phyloP scores from a whole-genome alignment of 2,113 vertebrate species.

The Meriones unguiculatus region DNA sequence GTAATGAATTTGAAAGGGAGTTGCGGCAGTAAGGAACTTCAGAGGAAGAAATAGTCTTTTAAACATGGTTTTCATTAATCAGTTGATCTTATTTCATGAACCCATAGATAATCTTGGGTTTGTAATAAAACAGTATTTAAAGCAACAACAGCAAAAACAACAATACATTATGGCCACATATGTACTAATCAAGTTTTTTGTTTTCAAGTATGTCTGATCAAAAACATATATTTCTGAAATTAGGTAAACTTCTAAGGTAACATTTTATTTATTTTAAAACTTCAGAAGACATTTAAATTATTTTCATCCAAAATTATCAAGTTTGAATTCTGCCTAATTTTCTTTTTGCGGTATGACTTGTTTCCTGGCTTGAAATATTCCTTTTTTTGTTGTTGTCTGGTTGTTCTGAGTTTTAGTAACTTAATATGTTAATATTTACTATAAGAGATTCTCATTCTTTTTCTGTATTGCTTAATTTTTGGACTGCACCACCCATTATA shows the following conservation, averaged over 20 bases:
- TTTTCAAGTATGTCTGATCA: not conserved
- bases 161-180: not conserved
- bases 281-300: not conserved
- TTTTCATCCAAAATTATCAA: slow-evolving; percentile 11
- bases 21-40: not conserved
- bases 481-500: not conserved
- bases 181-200: not conserved
- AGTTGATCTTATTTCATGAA: slow-evolving; percentile 12
- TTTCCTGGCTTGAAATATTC: slow-evolving; percentile 12
- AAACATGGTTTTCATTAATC: not conserved
- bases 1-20: not conserved
- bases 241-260: not conserved
- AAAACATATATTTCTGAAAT: not conserved
- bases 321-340: not conserved
- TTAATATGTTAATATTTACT: not conserved
- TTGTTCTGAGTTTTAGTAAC: not conserved
- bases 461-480: not conserved
- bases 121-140: not conserved
- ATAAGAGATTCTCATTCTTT: slow-evolving; percentile 23
- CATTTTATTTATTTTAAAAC: not conserved
- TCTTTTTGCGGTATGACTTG: not conserved
- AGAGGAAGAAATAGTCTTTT: not conserved
- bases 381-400: not conserved
- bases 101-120: not conserved
- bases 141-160: too few species aligned